These are phyloP conservation scores for Pachycephala philippinensis DNA, from an alignment of 2,113 vertebrate genomes.

Conservation along the genomic window DNA sequence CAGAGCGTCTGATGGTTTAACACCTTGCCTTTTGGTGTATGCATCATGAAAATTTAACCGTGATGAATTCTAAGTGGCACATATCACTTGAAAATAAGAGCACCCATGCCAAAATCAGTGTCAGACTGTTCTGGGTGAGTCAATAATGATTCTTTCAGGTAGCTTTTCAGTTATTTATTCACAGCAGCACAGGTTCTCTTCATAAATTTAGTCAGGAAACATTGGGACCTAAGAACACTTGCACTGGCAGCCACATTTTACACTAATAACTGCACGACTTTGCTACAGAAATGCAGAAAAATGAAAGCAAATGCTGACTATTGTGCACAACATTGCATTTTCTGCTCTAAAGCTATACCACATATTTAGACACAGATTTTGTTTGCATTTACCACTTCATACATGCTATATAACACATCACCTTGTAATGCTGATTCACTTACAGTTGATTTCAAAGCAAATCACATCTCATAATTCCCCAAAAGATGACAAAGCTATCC, in stretches of 20 bases:
- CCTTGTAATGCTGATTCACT: not conserved
- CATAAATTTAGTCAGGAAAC: conserved; percentile 16
- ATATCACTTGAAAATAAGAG: not conserved
- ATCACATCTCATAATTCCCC: not conserved
- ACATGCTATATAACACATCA: not conserved
- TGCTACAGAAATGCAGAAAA: not conserved
- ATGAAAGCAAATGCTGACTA: not conserved
- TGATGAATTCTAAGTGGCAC: not conserved
- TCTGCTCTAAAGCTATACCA: not conserved
- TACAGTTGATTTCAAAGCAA: not conserved
- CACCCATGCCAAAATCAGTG: not conserved
- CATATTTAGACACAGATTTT: not conserved
- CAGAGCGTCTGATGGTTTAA: conserved; percentile 65
- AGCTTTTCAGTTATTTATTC: conserved; percentile 15
- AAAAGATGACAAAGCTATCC: not conserved
- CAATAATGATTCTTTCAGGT: not conserved
- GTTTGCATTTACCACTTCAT: not conserved
- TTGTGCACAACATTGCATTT: not conserved
- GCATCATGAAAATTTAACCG: conserved; percentile 63
- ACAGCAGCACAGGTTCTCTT: not conserved
- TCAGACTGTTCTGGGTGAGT: conserved; percentile 13
- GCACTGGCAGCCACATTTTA: not conserved
- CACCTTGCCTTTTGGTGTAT: conserved; percentile 63
- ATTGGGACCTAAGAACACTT: not conserved
- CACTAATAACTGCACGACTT: not conserved